Conservation (phyloP, 2,797 vertebrate genomes). For the Platalea minor region DNA sequence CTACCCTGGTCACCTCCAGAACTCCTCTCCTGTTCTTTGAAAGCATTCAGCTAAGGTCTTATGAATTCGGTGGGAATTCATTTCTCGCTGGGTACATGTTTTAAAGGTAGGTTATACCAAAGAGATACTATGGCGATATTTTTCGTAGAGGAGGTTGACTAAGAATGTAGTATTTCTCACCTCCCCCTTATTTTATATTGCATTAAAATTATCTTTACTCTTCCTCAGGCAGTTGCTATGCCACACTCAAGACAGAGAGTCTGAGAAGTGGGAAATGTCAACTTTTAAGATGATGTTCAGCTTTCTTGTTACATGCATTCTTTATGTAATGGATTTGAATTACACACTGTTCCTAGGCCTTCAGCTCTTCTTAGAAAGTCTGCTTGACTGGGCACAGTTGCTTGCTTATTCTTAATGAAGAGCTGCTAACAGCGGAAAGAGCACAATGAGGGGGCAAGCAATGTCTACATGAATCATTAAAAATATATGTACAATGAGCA, state of each 20-base stretch:
- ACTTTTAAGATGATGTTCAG: constrained; percentile 52
- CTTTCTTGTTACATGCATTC: constrained; percentile 16
- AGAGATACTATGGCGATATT: constrained; percentile 12
- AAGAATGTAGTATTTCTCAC: constrained; percentile 62
- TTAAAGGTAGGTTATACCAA: constrained; percentile 51
- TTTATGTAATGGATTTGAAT: constrained; percentile 45
- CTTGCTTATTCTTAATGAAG: constrained; percentile 34
- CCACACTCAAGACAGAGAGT: constrained; percentile 20
- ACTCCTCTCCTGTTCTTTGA: constrained; percentile 13
- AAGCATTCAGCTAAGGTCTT: constrained; percentile 28
- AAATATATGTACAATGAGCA: background rate
- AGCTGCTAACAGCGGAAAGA: constrained; percentile 30
- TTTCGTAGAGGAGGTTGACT: constrained; percentile 35
- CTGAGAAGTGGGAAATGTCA: constrained; percentile 47
- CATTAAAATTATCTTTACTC: constrained; percentile 61
- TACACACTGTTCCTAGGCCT: background rate
- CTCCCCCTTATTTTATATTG: constrained; percentile 58
- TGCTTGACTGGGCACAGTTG: constrained; percentile 38
- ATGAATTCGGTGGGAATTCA: background rate
- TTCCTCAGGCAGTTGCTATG: constrained; percentile 39
- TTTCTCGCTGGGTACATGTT: constrained; percentile 44
- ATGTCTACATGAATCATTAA: constrained; percentile 2
- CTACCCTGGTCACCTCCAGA: background rate
- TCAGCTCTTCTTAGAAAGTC: constrained; percentile 1
- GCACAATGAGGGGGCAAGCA: background rate